Conservation (phyloP, 2,888 invertebrate genomes). For the Oscheius sp. region DNA sequence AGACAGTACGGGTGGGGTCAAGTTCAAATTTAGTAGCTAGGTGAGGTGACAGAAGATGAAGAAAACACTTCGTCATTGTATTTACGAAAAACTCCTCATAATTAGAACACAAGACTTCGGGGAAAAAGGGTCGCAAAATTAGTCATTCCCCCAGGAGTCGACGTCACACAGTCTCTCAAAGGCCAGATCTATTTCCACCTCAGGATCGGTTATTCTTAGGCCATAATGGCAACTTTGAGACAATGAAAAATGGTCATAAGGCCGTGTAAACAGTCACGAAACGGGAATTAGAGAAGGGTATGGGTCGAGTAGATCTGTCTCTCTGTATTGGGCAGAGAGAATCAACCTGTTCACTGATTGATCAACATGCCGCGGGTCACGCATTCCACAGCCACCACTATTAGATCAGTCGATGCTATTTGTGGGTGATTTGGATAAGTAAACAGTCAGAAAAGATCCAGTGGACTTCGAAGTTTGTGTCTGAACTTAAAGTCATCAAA, state of each 20-base stretch:
- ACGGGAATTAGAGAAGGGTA: not conserved
- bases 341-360: conserved; percentile 22
- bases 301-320: not conserved
- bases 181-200: not conserved
- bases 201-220: not conserved
- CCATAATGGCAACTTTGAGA: not conserved
- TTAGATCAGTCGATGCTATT: not conserved
- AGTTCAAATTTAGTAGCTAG: no score
- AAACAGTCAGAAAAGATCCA: conserved; percentile 7
- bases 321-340: not conserved
- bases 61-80: no score
- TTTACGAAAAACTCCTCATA: no score
- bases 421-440: not conserved
- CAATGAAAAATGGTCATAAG: not conserved
- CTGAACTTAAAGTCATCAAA: not conserved
- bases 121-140: no score
- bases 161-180: not conserved
- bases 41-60: no score
- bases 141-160: not conserved
- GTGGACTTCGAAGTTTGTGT: not conserved
- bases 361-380: conserved; percentile 27
- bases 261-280: not conserved
- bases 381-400: conserved; percentile 15
- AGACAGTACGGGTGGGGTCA: no score
- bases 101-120: no score